Evolutionary conservation across 1,140 invertebrate species (phyloP), one percentile per base, ranked within the genome.

Genomic region (Doryteuthis pealeii): DNA sequence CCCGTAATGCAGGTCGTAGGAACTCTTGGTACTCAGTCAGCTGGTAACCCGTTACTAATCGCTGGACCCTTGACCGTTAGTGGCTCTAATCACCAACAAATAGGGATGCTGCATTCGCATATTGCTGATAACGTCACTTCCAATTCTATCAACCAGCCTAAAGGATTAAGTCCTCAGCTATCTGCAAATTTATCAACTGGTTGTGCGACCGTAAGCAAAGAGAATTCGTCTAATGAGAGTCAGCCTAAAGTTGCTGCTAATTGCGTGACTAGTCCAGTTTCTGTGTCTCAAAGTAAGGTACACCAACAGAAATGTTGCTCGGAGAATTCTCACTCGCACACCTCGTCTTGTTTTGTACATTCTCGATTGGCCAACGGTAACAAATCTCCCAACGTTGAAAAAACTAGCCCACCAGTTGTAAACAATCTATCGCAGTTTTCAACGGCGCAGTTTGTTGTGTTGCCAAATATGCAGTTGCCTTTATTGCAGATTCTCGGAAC

Each of bases 1-100:
- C 84, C 85, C 22, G 79, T 86, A 69, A 79, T 86, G 65, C 85
- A 86, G 1, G 89, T 96, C 14, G 92, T 95, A 0, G 95, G 95
- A 81, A 92, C 93, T 14, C 74, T 84, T 30, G 78, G 81, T 31
- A 73, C 82, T 58, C 81, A 80, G 73, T 77, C 83, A 0, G 89
- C 95, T 76, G 92, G 93, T 76, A 72, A 18, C 40, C 77, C 43
- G 74, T 74, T 73, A 70, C 72, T 33, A 33, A 73, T 73, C 15
- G 40, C 62, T 40, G 28, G 49, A 5, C 33, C 67, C 6, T 58
- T 70, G 68, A 22, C 68, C 33, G 43, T 54, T n/a, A 65, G 40
- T 58, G 67, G 69, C 30, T 70, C 58, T 33, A 68, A 26, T 31
- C 66, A 68, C 4, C 66, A 68, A 33, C 66, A 68, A 33, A 68